Percentiles rank a stretch among this genome's conserved stretches.
Evolutionary conservation across 1,140 invertebrate genomes (phyloP).

Genomic region (Anadara kagoshimensis): DNA sequence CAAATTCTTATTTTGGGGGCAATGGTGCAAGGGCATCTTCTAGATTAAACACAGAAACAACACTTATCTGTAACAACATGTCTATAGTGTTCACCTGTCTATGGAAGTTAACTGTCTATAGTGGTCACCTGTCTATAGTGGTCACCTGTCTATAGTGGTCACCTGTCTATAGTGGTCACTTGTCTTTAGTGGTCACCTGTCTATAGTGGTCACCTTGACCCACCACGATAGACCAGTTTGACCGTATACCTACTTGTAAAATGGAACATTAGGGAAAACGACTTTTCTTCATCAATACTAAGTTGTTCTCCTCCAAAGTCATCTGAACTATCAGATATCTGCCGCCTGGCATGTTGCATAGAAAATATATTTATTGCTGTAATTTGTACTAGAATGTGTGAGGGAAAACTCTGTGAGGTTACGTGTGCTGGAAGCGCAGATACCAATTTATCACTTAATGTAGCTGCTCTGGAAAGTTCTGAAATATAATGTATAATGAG

Average conservation of each 20-base stretch:
- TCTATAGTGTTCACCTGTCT: too few relatives aligned
- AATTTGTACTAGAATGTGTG: conserved; percentile 85
- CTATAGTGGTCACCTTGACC: too few relatives aligned
- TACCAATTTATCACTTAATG: conserved; percentile 78
- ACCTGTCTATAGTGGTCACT: too few relatives aligned
- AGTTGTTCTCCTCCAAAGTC: conserved; percentile 40
- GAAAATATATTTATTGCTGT: conserved; percentile 84
- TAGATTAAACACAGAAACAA: too few relatives aligned
- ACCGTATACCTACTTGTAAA: conserved; percentile 79
- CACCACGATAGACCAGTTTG: too few relatives aligned
- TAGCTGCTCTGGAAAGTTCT: conserved; percentile 77
- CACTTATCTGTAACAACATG: too few relatives aligned
- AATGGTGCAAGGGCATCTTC: too few relatives aligned
- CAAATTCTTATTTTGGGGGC: too few relatives aligned
- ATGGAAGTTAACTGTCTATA: too few relatives aligned
- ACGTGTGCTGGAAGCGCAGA: conserved; percentile 83
- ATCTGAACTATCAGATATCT: conserved; percentile 25
- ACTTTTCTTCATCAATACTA: conserved; percentile 66
- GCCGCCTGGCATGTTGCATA: conserved; percentile 78
- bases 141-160: too few relatives aligned
- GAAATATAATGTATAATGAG: conserved; percentile 24
- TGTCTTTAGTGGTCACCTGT: too few relatives aligned
- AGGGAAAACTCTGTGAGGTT: conserved; percentile 84
- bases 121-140: too few relatives aligned
- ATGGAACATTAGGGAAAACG: conserved; percentile 79